Evolutionary conservation across 2,113 vertebrate genomes (phyloP).

Genomic region (Xenopus laevis): DNA sequence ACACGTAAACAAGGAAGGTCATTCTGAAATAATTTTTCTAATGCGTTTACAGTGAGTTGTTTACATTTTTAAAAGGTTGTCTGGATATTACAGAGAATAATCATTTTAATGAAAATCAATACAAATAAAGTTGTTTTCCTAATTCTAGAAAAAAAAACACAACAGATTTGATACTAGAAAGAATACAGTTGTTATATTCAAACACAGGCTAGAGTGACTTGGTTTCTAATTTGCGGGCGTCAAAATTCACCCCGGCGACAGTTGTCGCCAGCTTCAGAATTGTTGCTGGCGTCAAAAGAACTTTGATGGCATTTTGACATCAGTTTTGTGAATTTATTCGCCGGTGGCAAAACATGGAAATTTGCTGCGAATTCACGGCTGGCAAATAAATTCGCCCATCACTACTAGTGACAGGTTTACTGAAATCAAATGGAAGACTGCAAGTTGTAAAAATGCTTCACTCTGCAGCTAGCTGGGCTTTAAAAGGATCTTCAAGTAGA

Average conservation of each 20-base stretch:
- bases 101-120: conserved; percentile 52
- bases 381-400: too few species aligned
- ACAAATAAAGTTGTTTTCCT: conserved; percentile 40
- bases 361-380: too few species aligned
- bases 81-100: conserved; percentile 51
- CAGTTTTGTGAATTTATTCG: too few species aligned
- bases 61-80: conserved; percentile 49
- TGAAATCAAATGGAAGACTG: conserved; percentile 10
- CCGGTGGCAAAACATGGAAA: too few species aligned
- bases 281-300: too few species aligned
- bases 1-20: not conserved
- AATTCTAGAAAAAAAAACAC: not conserved
- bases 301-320: too few species aligned
- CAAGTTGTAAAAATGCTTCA: conserved; percentile 16
- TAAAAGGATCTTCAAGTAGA: too few species aligned
- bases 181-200: not conserved
- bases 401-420: conserved; percentile 20
- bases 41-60: conserved; percentile 11
- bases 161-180: conserved; percentile 37
- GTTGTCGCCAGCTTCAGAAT: too few species aligned
- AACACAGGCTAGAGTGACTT: too few species aligned
- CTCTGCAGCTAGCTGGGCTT: conserved; percentile 2
- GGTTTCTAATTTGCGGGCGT: too few species aligned
- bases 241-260: too few species aligned
- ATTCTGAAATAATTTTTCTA: too few species aligned